Evolutionary conservation across 2,113 vertebrate species (phyloP).

Genomic region (Callipepla squamata): DNA sequence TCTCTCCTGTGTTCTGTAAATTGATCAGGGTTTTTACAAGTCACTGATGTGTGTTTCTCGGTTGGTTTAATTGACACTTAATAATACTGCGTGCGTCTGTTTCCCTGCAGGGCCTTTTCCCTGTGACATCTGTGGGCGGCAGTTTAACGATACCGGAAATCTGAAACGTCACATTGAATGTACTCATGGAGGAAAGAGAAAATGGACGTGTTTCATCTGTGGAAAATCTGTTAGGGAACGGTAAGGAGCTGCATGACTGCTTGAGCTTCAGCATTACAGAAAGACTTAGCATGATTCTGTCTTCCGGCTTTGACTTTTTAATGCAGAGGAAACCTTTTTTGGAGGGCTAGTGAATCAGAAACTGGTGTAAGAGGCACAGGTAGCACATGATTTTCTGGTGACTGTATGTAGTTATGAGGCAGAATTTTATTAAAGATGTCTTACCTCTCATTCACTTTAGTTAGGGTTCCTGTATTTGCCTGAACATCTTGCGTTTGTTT

Average conservation of each 20-base stretch:
- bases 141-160: constrained; percentile 98
- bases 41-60: neutral
- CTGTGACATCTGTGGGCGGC: constrained; percentile 95
- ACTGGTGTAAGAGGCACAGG: neutral
- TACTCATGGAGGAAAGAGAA: constrained; percentile 96
- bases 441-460: neutral
- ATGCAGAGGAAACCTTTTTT: neutral
- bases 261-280: neutral
- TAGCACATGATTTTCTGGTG: neutral
- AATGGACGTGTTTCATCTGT: constrained; percentile 96
- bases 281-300: neutral
- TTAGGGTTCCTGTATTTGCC: neutral
- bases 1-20: neutral
- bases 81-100: neutral
- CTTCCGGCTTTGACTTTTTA: neutral
- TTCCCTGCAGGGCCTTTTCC: constrained; percentile 90
- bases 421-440: neutral
- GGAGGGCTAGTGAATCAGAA: neutral
- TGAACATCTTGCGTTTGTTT: neutral
- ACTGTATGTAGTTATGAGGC: neutral
- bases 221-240: constrained; percentile 97
- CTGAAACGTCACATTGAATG: constrained; percentile 96
- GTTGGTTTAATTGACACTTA: neutral
- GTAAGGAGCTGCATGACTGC: constrained; percentile 66
- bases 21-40: neutral